Evolutionary conservation across 2,113 vertebrate species (phyloP).

Genomic region (Lepidothrix coronata): DNA sequence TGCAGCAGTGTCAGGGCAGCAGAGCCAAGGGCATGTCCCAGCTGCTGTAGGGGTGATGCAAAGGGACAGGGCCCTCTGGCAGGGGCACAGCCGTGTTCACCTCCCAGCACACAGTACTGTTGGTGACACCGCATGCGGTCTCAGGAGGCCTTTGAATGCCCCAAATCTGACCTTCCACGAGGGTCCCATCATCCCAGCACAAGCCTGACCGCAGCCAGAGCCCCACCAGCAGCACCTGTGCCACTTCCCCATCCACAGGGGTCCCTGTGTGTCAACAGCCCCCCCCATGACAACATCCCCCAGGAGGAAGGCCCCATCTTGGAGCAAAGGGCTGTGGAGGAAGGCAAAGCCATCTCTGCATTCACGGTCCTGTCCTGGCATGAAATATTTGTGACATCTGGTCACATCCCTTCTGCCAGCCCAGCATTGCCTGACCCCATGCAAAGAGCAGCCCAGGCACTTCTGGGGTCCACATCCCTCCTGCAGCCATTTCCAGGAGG

Average conservation of each 20-base stretch:
- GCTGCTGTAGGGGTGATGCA: background rate
- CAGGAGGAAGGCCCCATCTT: background rate
- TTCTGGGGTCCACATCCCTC: background rate
- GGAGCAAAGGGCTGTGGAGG: background rate
- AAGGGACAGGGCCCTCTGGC: fast-evolving
- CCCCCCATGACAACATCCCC: background rate
- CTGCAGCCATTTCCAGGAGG: background rate
- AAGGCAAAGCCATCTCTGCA: fast-evolving
- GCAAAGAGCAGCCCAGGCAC: background rate
- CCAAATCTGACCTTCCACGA: background rate
- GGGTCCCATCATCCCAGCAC: background rate
- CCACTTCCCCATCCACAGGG: background rate
- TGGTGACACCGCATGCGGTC: background rate
- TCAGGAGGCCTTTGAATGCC: background rate
- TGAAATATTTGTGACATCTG: background rate
- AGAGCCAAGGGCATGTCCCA: background rate
- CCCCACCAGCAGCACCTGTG: background rate
- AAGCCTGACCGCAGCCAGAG: background rate
- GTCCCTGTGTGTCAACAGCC: fast-evolving
- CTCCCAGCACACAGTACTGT: background rate
- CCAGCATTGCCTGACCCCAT: background rate
- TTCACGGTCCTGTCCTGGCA: fast-evolving
- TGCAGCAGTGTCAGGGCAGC: background rate
- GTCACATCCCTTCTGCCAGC: background rate
- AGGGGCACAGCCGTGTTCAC: fast-evolving